phyloP scores from a whole-genome alignment of 2,888 invertebrate genomes.

The Zonitis immaculata region DNA sequence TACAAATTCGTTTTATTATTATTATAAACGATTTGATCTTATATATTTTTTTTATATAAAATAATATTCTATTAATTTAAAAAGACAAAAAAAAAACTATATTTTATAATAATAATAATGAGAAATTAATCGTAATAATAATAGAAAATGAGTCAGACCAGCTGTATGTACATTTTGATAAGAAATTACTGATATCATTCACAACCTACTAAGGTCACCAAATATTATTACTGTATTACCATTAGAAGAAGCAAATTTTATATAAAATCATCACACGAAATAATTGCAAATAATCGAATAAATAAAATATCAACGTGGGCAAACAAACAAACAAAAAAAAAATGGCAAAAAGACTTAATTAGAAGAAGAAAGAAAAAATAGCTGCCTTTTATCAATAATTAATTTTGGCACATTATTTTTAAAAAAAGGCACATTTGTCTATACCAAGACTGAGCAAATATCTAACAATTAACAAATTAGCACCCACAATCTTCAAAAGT shows the following conservation, averaged over 20 bases:
- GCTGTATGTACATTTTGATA: conserved; percentile 26
- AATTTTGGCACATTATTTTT: too few species aligned
- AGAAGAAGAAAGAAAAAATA: too few species aligned
- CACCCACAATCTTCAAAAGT: conserved; percentile 32
- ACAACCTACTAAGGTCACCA: conserved; percentile 37
- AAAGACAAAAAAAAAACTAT: too few species aligned
- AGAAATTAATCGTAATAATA: neutral
- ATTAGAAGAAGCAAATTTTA: too few species aligned
- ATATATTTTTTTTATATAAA: neutral
- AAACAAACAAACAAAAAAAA: too few species aligned
- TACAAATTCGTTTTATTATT: neutral
- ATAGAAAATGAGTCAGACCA: conserved; percentile 23
- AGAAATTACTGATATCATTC: conserved; percentile 28
- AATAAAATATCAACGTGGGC: too few species aligned
- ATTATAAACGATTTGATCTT: too few species aligned
- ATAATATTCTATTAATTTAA: neutral
- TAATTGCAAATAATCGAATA: too few species aligned
- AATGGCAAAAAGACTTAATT: too few species aligned
- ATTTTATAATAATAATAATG: neutral
- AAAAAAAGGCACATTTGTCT: conserved; percentile 33
- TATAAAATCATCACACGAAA: too few species aligned
- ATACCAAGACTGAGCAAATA: conserved; percentile 25
- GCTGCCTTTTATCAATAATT: too few species aligned
- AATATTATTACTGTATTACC: conserved; percentile 22
- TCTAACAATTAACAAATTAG: conserved; percentile 34